Percentiles rank a stretch among this genome's conserved stretches.
phyloP scores from a whole-genome alignment of 2,888 invertebrate genomes.

The Lepidocyrtinus sp. region DNA sequence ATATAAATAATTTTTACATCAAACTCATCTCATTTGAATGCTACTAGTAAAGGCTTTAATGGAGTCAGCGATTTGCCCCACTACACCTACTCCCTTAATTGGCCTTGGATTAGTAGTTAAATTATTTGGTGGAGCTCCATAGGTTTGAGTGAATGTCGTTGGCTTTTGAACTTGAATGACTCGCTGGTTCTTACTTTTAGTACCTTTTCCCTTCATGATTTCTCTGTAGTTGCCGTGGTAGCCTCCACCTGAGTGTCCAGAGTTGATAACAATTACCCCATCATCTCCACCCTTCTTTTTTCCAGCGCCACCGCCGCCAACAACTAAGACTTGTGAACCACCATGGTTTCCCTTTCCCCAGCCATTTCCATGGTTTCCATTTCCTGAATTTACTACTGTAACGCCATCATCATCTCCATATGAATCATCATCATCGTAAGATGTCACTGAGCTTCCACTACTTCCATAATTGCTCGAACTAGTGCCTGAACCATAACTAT shows the following conservation, averaged over 20 bases:
- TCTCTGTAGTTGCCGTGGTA: conserved; percentile 31
- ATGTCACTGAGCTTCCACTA: conserved; percentile 25
- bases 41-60: no score
- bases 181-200: conserved; percentile 34
- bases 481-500: no score
- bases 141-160: conserved; percentile 21
- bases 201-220: neutral
- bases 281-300: conserved; percentile 17
- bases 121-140: conserved; percentile 22
- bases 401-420: conserved; percentile 41
- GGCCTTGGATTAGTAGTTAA: conserved; percentile 19
- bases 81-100: no score
- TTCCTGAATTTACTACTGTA: conserved; percentile 45
- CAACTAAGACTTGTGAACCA: conserved; percentile 43
- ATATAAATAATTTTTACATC: no score
- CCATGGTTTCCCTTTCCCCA: conserved; percentile 27
- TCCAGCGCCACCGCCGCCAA: conserved; percentile 41
- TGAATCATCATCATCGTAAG: conserved; percentile 41
- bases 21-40: no score
- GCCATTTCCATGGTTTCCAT: conserved; percentile 28
- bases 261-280: conserved; percentile 27
- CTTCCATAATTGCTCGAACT: conserved; percentile 33
- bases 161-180: conserved; percentile 31
- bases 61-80: no score
- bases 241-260: conserved; percentile 28